Evolutionary conservation across 2,888 invertebrate species (phyloP).

Genomic region (Agrotis ipsilon): DNA sequence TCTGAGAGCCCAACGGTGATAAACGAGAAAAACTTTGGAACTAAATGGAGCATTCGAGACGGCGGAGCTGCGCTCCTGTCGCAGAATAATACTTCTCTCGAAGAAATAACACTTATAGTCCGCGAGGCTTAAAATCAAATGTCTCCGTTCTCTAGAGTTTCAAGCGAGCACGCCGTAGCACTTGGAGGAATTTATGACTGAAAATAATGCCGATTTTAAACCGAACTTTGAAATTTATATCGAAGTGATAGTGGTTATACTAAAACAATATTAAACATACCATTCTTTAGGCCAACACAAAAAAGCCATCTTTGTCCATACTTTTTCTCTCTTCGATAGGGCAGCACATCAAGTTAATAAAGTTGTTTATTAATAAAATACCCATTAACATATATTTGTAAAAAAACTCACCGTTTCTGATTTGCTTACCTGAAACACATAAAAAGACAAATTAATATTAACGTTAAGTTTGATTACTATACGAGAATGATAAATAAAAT

Average conservation of each 20-base stretch:
- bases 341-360: background rate
- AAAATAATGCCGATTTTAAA: constrained; percentile 78
- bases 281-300: background rate
- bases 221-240: constrained; percentile 66
- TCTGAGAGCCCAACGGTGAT: constrained; percentile 91
- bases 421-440: constrained; percentile 51
- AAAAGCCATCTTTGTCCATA: background rate
- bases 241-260: background rate
- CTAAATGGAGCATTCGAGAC: constrained; percentile 91
- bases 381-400: background rate
- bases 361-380: background rate
- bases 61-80: constrained; percentile 89
- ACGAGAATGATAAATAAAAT: background rate
- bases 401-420: constrained; percentile 29
- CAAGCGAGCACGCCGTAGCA: constrained; percentile 77
- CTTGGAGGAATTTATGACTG: constrained; percentile 80
- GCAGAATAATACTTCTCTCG: constrained; percentile 90
- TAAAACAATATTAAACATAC: constrained; percentile 6
- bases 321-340: background rate
- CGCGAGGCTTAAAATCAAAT: constrained; percentile 91
- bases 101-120: constrained; percentile 91
- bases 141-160: constrained; percentile 86
- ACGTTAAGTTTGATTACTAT: background rate
- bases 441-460: background rate
- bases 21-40: constrained; percentile 91